These are phyloP conservation scores for Lepilemur septentrionalis DNA, from an alignment of 2,797 vertebrate genomes.

Conservation along the genomic window DNA sequence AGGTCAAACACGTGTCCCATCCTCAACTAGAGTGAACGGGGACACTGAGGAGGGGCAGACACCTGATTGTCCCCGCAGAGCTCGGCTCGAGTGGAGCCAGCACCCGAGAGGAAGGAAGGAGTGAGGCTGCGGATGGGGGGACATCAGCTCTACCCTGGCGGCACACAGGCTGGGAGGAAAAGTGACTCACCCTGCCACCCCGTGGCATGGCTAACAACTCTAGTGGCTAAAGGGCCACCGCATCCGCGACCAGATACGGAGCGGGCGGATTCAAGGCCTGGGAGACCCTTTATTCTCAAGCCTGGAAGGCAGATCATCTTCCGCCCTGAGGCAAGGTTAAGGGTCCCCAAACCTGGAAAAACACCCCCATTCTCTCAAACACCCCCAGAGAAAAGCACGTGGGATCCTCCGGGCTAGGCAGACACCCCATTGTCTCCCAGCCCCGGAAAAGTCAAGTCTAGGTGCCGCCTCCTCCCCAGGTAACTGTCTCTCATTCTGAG, in stretches of 20 bases:
- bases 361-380: neutral
- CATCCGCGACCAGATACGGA: neutral
- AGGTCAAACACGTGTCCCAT: neutral
- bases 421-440: neutral
- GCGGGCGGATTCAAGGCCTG: neutral
- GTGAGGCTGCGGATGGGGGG: neutral
- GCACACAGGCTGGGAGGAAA: neutral
- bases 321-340: neutral
- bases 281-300: neutral
- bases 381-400: neutral
- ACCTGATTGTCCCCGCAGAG: neutral
- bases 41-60: neutral
- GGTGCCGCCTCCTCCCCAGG: neutral
- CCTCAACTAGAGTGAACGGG: neutral
- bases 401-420: neutral
- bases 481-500: slow-evolving; percentile 64
- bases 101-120: neutral
- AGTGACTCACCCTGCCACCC: neutral
- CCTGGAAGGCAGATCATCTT: neutral
- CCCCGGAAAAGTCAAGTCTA: neutral
- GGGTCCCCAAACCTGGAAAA: neutral
- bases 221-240: neutral
- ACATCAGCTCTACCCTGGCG: neutral
- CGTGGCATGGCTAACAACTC: neutral
- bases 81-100: neutral